Conservation (phyloP, 1,140 invertebrate species). For the Bursaphelenchus mucronatus region DNA sequence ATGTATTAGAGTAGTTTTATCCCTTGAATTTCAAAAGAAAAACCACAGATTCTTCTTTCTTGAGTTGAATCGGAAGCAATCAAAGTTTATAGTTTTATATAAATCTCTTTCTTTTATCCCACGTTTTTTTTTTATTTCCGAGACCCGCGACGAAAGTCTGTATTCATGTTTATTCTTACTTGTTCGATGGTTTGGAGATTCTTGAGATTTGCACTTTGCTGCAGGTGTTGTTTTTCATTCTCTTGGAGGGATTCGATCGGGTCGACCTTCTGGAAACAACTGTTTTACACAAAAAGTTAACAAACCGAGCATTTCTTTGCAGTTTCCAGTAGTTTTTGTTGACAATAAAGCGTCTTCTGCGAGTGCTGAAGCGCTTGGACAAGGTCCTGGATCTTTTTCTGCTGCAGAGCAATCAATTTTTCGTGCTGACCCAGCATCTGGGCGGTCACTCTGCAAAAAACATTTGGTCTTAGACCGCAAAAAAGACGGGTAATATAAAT, state of each 20-base stretch:
- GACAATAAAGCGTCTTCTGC: slow-evolving; percentile 14
- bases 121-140: slow-evolving; percentile 6
- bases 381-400: neutral
- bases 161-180: slow-evolving; percentile 3
- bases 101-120: neutral
- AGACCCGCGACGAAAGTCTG: slow-evolving; percentile 1
- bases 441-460: slow-evolving; percentile 14
- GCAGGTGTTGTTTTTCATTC: slow-evolving; percentile 8
- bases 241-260: slow-evolving; percentile 1
- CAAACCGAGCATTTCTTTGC: slow-evolving; percentile 1
- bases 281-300: slow-evolving; percentile 1
- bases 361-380: neutral
- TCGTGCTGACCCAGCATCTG: slow-evolving; percentile 10
- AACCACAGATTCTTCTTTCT: too few species aligned
- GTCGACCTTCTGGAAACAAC: neutral
- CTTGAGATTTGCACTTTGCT: slow-evolving; percentile 9
- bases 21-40: too few species aligned
- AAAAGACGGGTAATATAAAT: too few species aligned
- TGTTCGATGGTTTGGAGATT: slow-evolving; percentile 5
- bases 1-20: too few species aligned
- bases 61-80: too few species aligned
- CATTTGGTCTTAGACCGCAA: neutral
- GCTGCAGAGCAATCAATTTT: neutral
- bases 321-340: slow-evolving; percentile 9
- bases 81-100: too few species aligned